Percentiles rank a stretch among this genome's conserved stretches.
Evolutionary conservation across 2,888 invertebrate genomes (phyloP).

Genomic region (Lobophora halterata): DNA sequence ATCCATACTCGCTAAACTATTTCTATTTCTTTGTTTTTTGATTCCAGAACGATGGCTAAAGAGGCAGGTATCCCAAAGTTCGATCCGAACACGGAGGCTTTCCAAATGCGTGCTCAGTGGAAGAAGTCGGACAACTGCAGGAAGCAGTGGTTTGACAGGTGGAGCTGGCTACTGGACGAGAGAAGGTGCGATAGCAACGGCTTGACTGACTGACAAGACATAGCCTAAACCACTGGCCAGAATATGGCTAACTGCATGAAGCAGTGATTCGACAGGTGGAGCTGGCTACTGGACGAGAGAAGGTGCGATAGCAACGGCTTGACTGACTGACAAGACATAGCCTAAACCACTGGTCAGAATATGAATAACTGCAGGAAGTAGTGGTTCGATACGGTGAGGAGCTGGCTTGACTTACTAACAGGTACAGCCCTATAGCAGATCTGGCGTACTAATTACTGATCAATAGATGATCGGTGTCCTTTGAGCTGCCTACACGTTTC

Average conservation of each 20-base stretch:
- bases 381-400: constrained; percentile 70
- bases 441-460: too few relatives aligned
- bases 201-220: too few relatives aligned
- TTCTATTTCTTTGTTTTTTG: constrained; percentile 7
- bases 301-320: constrained; percentile 45
- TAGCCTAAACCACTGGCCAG: too few relatives aligned
- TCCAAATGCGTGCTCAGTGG: constrained; percentile 73
- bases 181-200: constrained; percentile 46
- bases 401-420: too few relatives aligned
- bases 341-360: too few relatives aligned
- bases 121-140: constrained; percentile 66
- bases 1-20: too few relatives aligned
- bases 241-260: constrained; percentile 66
- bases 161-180: constrained; percentile 72
- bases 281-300: constrained; percentile 68
- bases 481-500: too few relatives aligned
- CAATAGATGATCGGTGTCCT: too few relatives aligned
- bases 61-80: constrained; percentile 41
- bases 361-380: constrained; percentile 62
- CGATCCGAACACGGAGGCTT: constrained; percentile 68
- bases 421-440: too few relatives aligned
- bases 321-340: too few relatives aligned
- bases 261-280: constrained; percentile 67
- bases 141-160: constrained; percentile 63
- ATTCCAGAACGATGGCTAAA: constrained; percentile 42